Percentiles rank a stretch among this genome's conserved stretches.
phyloP scores from a whole-genome alignment of 1,140 invertebrate species.

The Drosophila obscura region DNA sequence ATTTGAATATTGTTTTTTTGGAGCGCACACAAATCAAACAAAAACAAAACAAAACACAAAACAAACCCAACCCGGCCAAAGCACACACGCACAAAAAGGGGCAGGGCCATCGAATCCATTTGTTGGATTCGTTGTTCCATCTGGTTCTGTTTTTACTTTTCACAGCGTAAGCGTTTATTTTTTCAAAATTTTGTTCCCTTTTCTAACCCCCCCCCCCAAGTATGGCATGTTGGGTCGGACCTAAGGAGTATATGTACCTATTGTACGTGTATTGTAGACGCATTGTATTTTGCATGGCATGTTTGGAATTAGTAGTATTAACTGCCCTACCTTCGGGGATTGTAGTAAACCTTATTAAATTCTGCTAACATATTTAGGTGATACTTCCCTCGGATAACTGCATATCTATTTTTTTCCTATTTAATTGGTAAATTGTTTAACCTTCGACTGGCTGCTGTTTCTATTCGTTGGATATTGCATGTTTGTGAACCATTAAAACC shows the following conservation, averaged over 20 bases:
- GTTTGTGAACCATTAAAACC: slow-evolving; percentile 25
- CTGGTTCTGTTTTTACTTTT: slow-evolving; percentile 79
- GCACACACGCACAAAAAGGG: slow-evolving; percentile 48
- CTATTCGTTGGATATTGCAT: neutral
- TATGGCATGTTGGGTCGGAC: no score
- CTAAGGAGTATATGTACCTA: no score
- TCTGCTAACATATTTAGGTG: no score
- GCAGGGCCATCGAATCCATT: slow-evolving; percentile 6
- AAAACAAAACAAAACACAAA: slow-evolving; percentile 51
- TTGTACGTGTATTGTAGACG: no score
- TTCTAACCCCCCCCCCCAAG: slow-evolving; percentile 9
- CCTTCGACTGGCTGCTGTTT: no score
- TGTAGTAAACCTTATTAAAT: no score
- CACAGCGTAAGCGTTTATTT: slow-evolving; percentile 70
- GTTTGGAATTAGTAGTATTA: no score
- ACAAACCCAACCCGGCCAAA: slow-evolving; percentile 28
- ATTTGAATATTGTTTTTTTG: slow-evolving; percentile 39
- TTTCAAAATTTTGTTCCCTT: slow-evolving; percentile 63
- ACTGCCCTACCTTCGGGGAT: no score
- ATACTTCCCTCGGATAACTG: no score
- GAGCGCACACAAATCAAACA: slow-evolving; percentile 65
- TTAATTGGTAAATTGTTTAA: no score
- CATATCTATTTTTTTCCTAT: no score
- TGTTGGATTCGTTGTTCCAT: slow-evolving; percentile 17
- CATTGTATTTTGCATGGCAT: no score